Conservation (phyloP, 2,888 invertebrate genomes). For the Leucania comma region DNA sequence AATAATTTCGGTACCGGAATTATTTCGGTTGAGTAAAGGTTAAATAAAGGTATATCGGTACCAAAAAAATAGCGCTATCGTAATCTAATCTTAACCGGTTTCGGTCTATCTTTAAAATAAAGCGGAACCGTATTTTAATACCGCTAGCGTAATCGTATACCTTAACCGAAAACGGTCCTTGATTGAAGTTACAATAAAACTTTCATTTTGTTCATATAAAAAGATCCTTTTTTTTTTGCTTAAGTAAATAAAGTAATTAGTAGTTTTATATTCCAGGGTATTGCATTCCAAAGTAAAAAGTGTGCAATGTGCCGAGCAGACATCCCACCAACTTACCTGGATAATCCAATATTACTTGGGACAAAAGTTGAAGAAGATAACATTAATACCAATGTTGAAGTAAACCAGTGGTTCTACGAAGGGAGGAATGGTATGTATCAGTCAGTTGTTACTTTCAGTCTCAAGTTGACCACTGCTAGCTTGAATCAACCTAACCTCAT, state of each 20-base stretch:
- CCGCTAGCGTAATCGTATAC: too few species aligned
- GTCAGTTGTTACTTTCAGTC: neutral
- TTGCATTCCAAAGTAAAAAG: slow-evolving; percentile 95
- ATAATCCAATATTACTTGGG: slow-evolving; percentile 95
- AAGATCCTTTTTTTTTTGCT: neutral
- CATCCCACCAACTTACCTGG: slow-evolving; percentile 97
- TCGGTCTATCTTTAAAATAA: too few species aligned
- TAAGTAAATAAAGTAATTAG: neutral
- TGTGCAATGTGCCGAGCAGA: slow-evolving; percentile 98
- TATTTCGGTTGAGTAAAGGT: too few species aligned
- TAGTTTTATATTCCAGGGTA: slow-evolving; percentile 89
- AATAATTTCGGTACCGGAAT: too few species aligned
- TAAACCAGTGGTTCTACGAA: slow-evolving; percentile 98
- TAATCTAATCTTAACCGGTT: too few species aligned
- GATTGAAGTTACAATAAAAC: neutral
- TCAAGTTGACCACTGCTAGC: neutral
- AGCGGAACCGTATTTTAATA: too few species aligned
- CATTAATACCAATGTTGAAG: slow-evolving; percentile 90
- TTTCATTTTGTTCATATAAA: neutral
- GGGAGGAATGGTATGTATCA: slow-evolving; percentile 93
- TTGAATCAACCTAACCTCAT: neutral
- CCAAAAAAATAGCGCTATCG: too few species aligned
- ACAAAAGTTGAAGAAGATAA: slow-evolving; percentile 69
- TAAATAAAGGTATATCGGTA: too few species aligned
- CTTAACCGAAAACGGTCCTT: too few species aligned